Evolutionary conservation across 2,888 invertebrate genomes (phyloP), one percentile per base, ranked within the genome.

Genomic region (Germaria angustata): DNA sequence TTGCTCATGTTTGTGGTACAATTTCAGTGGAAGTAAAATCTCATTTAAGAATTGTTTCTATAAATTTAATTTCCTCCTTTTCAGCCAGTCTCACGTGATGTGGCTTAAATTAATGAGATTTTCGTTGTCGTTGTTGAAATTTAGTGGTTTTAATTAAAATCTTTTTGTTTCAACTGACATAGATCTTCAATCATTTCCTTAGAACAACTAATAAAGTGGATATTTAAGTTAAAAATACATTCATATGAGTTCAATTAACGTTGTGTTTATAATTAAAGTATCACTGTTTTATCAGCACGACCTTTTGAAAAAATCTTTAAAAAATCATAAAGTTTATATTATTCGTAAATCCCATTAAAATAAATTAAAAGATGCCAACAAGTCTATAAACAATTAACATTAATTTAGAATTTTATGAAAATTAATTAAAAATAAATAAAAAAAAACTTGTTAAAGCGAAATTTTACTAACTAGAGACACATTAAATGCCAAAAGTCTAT

Each of bases 181-280:
- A n/a, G n/a, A n/a, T n/a, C n/a, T n/a, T n/a, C n/a, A n/a, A n/a
- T n/a, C n/a, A n/a, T n/a, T n/a, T n/a, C n/a, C n/a, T n/a, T n/a
- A n/a, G n/a, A n/a, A n/a, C n/a, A n/a, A n/a, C n/a, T n/a, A n/a
- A n/a, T n/a, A n/a, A n/a, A n/a, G n/a, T n/a, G n/a, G n/a, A n/a
- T 7, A 39, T 20, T 49, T 17, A 51, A 61, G 5, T 41, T 20
- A 55, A 39, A 53, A 46, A 15, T 46, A 51, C 46, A 32, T 13
- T 86, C 87, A 86, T 87, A 88, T 88, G 86, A 86, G 87, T 87
- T 86, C 78, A 85, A 86, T 87, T 87, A 86, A 80, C 86, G 75
- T 66, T 51, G 32, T 55, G 72, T 69, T 80, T 84, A 85, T 88
- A 88, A 88, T 89, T 88, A 86, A 87, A 86, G 72, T 24, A 36